phyloP scores from a whole-genome alignment of 2,113 vertebrate genomes.

The Aegithalos caudatus region DNA sequence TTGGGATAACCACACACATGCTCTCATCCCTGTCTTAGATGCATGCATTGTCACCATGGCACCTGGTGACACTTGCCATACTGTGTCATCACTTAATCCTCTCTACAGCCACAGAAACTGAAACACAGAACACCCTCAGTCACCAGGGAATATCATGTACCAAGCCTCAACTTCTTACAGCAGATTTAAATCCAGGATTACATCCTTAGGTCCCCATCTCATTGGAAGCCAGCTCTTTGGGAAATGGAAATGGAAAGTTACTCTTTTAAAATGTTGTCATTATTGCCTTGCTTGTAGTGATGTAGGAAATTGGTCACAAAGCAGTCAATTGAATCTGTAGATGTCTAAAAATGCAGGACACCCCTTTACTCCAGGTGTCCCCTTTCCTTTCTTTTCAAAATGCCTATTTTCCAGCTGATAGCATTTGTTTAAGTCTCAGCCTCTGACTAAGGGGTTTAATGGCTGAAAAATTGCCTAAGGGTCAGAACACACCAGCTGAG shows the following conservation, averaged over 20 bases:
- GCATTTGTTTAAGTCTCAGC: not conserved
- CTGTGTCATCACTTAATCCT: not conserved
- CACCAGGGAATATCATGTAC: not conserved
- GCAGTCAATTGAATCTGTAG: not conserved
- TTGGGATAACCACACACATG: not conserved
- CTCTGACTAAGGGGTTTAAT: not conserved
- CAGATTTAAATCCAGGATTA: not conserved
- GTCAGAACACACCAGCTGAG: not conserved
- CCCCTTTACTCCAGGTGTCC: fast-evolving
- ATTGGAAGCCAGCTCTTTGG: not conserved
- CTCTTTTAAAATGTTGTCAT: not conserved
- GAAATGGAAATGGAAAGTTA: not conserved
- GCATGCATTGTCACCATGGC: fast-evolving
- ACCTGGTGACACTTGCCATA: not conserved
- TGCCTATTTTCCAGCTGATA: not conserved
- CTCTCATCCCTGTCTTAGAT: not conserved
- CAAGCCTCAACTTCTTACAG: not conserved
- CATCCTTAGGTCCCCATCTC: not conserved
- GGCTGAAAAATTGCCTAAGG: not conserved
- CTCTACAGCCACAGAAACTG: not conserved
- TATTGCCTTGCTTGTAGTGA: not conserved
- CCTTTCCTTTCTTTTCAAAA: not conserved
- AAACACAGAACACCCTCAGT: not conserved
- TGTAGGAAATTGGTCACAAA: not conserved
- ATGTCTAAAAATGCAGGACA: not conserved